Evolutionary conservation across 1,140 invertebrate genomes (phyloP).

Genomic region (Tetramorium simillimum): DNA sequence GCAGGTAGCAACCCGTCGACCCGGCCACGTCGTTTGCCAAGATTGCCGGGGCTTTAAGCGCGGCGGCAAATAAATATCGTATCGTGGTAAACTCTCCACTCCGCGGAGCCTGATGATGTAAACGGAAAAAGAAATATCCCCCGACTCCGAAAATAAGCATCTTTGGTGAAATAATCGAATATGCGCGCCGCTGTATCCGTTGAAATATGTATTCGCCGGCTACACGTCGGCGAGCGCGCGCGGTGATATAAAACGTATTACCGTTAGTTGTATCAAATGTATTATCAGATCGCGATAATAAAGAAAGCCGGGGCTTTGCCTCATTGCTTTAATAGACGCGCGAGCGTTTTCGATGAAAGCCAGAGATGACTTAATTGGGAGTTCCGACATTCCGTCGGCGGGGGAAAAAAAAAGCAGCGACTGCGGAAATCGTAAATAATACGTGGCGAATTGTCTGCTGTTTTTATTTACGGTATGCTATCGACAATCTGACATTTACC

Average conservation of each 20-base stretch:
- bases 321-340: neutral
- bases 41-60: conserved; percentile 2
- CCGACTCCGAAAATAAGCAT: conserved; percentile 12
- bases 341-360: conserved; percentile 4
- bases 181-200: neutral
- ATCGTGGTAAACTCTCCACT: conserved; percentile 15
- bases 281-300: conserved; percentile 14
- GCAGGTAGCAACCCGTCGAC: conserved; percentile 11
- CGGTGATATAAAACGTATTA: neutral
- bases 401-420: neutral
- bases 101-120: neutral
- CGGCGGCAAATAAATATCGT: conserved; percentile 34
- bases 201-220: neutral
- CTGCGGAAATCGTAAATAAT: conserved; percentile 38
- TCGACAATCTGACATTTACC: conserved; percentile 43
- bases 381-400: neutral
- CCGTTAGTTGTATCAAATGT: neutral
- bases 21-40: neutral
- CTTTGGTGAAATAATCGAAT: conserved; percentile 25
- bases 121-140: neutral
- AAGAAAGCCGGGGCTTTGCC: neutral
- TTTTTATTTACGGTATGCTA: conserved; percentile 50
- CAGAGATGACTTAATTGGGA: conserved; percentile 43
- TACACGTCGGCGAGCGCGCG: neutral
- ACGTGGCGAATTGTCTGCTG: conserved; percentile 29